These are phyloP conservation scores for Callimico goeldii DNA, from an alignment of 2,797 vertebrate species.

Conservation along the genomic window DNA sequence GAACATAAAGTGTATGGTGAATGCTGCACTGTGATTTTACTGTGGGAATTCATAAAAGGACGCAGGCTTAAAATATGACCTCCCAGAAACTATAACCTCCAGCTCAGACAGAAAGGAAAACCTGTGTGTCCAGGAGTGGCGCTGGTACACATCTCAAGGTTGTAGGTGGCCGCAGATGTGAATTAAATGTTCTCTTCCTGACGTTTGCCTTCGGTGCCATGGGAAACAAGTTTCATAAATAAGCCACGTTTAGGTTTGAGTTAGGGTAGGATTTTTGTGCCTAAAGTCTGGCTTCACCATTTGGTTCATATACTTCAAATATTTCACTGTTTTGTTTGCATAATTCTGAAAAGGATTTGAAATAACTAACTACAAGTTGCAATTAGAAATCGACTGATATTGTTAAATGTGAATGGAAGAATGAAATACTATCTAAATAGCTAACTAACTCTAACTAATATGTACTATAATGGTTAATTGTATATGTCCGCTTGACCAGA, in stretches of 20 bases:
- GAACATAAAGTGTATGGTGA: not conserved
- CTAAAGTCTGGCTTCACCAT: too few species aligned
- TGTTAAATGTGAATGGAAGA: accelerated
- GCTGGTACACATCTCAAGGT: too few species aligned
- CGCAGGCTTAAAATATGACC: not conserved
- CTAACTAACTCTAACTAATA: not conserved
- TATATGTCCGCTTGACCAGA: not conserved
- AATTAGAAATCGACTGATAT: not conserved
- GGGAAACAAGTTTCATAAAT: not conserved
- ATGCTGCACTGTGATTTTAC: accelerated
- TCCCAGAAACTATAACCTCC: not conserved
- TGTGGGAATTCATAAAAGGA: not conserved
- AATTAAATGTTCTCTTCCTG: not conserved
- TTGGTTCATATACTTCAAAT: too few species aligned
- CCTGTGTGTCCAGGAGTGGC: accelerated
- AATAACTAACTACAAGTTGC: not conserved
- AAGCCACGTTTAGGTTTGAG: not conserved
- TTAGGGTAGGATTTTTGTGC: too few species aligned
- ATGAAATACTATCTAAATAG: not conserved
- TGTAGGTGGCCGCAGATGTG: too few species aligned
- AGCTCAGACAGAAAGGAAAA: not conserved
- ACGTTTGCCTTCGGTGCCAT: not conserved
- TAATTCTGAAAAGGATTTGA: not conserved
- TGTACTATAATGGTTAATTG: not conserved
- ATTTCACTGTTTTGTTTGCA: not conserved